Evolutionary conservation across 2,797 vertebrate species (phyloP), one percentile per base, ranked within the genome.

Genomic region (Pteronotus mesoamericanus): DNA sequence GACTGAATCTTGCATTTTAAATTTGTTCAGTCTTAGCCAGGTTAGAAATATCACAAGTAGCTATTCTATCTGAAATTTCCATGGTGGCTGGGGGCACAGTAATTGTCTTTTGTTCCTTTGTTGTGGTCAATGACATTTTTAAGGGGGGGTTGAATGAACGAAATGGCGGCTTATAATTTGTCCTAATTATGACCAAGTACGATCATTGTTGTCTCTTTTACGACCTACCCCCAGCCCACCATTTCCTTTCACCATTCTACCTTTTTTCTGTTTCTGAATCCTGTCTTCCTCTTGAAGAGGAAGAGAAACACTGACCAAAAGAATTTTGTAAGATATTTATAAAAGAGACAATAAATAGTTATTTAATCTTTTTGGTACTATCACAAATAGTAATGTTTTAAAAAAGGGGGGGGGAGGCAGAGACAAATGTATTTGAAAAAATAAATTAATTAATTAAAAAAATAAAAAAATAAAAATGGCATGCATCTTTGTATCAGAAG

Each of bases 51-150:
- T 5, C 14, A 69, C 39, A 86, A 68, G 46, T 32, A 29, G 55
- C 26, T 71, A 34, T n/a, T 82, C 8, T n/a, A 10, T 51, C 53
- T 91, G 79, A 84, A 79, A 89, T 86, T 48, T 91, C 7, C 3
- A n/a, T 22, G 4, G 2, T 22, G 2, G 6, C 21, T 14, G 2
- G 19, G 9, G 5, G 6, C 46, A 42, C 32, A 55, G 75, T 79
- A 44, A 48, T 44, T 61, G 5, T 68, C n/a, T 9, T 55, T 69
- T 48, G 9, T 64, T 32, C 6, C 22, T 71, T 61, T 83, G 16
- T 14, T 69, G n/a, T 55, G 21, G 7, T 37, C 37, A 22, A 68
- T 85, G 29, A 51, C n/a, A 42, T 69, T 44, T 94, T 64, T 11
- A 48, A 26, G 29, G 2, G 34, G 6, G 9, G 2, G 3, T 14